phyloP scores from a whole-genome alignment of 1,140 invertebrate genomes.

The Magallana ariakensis region DNA sequence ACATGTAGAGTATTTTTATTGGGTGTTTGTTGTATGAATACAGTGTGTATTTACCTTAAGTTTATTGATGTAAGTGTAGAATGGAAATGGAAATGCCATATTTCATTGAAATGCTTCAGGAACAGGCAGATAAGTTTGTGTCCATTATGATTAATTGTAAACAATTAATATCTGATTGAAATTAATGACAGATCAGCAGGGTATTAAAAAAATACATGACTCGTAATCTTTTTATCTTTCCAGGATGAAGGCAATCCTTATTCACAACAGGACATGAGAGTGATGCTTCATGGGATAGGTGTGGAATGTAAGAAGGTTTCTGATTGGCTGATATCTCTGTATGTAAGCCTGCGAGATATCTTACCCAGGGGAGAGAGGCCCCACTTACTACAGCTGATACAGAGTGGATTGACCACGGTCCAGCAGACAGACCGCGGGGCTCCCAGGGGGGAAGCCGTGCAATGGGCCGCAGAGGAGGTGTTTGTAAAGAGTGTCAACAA shows the following conservation, averaged over 20 bases:
- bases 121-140: too few relatives aligned
- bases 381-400: constrained; percentile 81
- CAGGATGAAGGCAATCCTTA: constrained; percentile 70
- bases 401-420: constrained; percentile 83
- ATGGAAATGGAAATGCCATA: too few relatives aligned
- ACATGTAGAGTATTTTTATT: too few relatives aligned
- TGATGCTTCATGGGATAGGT: constrained; percentile 68
- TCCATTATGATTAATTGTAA: too few relatives aligned
- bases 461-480: constrained; percentile 84
- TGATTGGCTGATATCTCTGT: constrained; percentile 71
- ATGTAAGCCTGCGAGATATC: constrained; percentile 63
- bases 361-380: constrained; percentile 71
- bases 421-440: constrained; percentile 85
- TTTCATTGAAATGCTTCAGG: too few relatives aligned
- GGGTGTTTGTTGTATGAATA: too few relatives aligned
- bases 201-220: not conserved
- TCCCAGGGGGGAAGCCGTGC: constrained; percentile 81
- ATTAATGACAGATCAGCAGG: too few relatives aligned
- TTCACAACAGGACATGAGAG: constrained; percentile 62
- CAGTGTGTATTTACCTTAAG: too few relatives aligned
- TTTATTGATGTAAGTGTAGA: too few relatives aligned
- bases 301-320: constrained; percentile 61
- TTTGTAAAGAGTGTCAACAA: constrained; percentile 83
- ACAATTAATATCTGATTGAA: too few relatives aligned
- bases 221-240: constrained; percentile 34